phyloP scores from a whole-genome alignment of 2,888 invertebrate species.

The Aphidoletes aphidimyza region DNA sequence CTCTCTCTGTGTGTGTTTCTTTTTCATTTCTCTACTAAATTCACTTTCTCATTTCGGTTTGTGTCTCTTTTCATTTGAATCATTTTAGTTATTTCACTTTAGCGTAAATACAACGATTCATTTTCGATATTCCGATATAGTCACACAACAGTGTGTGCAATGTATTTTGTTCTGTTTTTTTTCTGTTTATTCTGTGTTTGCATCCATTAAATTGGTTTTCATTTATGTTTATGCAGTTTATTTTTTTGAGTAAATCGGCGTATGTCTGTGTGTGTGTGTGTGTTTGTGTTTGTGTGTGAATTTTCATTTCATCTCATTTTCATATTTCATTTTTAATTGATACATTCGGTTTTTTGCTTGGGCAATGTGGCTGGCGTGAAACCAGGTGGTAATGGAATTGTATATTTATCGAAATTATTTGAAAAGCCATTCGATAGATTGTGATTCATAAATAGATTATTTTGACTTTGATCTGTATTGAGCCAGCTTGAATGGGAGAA shows the following conservation, averaged over 20 bases:
- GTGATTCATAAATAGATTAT: slow-evolving; percentile 59
- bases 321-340: slow-evolving; percentile 59
- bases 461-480: slow-evolving; percentile 60
- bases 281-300: no score
- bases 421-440: slow-evolving; percentile 62
- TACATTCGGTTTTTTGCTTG: slow-evolving; percentile 62
- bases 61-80: no score
- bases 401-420: slow-evolving; percentile 61
- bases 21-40: not conserved
- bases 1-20: not conserved
- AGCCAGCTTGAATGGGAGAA: slow-evolving; percentile 62
- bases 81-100: no score
- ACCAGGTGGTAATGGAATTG: slow-evolving; percentile 62
- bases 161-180: not conserved
- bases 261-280: no score
- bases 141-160: slow-evolving; percentile 23
- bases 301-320: not conserved
- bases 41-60: no score
- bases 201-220: not conserved
- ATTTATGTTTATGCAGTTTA: no score
- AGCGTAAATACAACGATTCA: slow-evolving; percentile 3
- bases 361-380: slow-evolving; percentile 60
- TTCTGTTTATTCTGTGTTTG: not conserved
- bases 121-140: not conserved
- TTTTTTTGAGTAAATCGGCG: not conserved